phyloP scores from a whole-genome alignment of 2,113 vertebrate genomes.

The Aegypius monachus region DNA sequence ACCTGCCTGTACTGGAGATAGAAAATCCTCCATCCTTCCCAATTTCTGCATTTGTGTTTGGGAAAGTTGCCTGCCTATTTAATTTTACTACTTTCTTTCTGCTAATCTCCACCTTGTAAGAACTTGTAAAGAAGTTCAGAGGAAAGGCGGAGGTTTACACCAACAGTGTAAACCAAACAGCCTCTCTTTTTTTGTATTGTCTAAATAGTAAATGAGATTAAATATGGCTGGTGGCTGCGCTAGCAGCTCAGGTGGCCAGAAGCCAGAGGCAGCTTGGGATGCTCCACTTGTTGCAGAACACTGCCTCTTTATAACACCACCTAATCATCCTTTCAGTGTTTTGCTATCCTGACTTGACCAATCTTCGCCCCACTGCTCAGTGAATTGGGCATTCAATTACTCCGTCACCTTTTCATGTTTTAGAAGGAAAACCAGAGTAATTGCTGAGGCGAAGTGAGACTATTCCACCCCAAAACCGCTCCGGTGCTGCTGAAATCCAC shows the following conservation, averaged over 20 bases:
- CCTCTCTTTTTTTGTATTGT: background rate
- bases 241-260: accelerated
- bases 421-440: background rate
- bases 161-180: background rate
- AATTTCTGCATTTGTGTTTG: background rate
- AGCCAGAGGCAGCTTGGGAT: background rate
- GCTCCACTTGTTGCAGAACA: background rate
- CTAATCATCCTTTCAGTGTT: background rate
- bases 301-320: background rate
- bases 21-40: background rate
- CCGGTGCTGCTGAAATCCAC: background rate
- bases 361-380: background rate
- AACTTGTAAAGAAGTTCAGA: background rate
- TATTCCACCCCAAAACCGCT: background rate
- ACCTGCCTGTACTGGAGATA: background rate
- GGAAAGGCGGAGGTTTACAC: background rate
- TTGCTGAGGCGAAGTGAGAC: background rate
- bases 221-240: background rate
- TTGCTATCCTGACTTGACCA: background rate
- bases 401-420: background rate
- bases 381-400: accelerated
- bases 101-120: background rate
- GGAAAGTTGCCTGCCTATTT: background rate
- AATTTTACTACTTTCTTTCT: background rate
- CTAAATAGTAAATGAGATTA: background rate